Conservation (phyloP, 2,888 invertebrate species). For the Alviniconcha strummeri region DNA sequence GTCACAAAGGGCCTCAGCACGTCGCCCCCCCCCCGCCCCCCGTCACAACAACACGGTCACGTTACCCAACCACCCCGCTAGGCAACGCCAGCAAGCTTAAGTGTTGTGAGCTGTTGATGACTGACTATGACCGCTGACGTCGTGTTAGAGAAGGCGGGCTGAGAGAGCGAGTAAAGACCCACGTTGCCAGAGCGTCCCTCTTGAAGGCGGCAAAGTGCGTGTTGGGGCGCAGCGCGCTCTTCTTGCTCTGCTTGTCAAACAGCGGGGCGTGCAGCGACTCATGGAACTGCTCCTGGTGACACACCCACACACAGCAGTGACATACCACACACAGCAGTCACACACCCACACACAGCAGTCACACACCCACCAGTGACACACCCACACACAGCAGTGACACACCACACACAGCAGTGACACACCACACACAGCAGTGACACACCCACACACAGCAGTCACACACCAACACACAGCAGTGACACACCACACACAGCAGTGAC, state of each 20-base stretch:
- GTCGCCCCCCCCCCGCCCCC: no score
- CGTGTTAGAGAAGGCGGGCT: no score
- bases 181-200: constrained; percentile 40
- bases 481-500: no score
- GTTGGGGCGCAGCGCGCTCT: constrained; percentile 46
- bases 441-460: neutral
- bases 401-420: neutral
- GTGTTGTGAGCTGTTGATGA: no score
- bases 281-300: constrained; percentile 53
- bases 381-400: neutral
- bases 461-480: no score
- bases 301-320: neutral
- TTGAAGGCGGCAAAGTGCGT: constrained; percentile 53
- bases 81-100: no score
- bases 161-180: no score
- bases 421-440: neutral
- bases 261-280: constrained; percentile 41
- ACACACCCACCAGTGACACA: neutral
- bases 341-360: neutral
- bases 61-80: no score
- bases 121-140: no score
- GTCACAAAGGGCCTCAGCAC: no score
- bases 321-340: neutral
- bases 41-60: no score
- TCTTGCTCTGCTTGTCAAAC: constrained; percentile 42